Percentiles rank a stretch among this genome's conserved stretches.
These are phyloP conservation scores for Arenaria interpres DNA, from an alignment of 2,113 vertebrate genomes.

Conservation along the genomic window DNA sequence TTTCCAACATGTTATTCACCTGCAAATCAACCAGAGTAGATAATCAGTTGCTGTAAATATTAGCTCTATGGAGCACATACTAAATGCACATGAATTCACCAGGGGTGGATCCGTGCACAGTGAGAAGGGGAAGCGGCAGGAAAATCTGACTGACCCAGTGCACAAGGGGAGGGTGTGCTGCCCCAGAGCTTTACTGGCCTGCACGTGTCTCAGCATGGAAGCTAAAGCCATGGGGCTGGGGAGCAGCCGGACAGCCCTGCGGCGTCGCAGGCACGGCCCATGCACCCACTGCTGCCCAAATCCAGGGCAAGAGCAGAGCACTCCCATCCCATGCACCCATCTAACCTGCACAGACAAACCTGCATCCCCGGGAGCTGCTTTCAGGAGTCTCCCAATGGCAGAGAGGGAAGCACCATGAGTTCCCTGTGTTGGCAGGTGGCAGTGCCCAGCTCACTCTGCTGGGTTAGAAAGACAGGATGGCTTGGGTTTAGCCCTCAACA, in stretches of 20 bases:
- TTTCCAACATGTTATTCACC: neutral
- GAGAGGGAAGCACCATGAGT: neutral
- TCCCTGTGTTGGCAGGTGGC: neutral
- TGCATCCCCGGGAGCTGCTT: neutral
- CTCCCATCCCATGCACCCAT: neutral
- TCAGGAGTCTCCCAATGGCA: neutral
- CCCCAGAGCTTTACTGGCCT: neutral
- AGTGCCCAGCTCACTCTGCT: neutral
- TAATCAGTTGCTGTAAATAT: neutral
- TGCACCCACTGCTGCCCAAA: neutral
- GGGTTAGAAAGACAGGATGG: accelerated
- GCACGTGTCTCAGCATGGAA: neutral
- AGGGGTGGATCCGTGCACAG: neutral
- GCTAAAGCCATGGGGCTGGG: neutral
- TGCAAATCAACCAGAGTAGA: neutral
- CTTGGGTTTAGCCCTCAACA: neutral
- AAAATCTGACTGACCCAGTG: accelerated
- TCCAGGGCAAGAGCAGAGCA: neutral
- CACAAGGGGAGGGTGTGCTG: neutral
- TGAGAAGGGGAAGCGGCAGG: neutral
- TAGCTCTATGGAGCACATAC: accelerated
- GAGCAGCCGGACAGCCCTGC: neutral
- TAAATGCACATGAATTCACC: neutral
- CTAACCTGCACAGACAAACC: neutral
- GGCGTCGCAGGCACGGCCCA: too few species aligned